Percentiles rank a stretch among this genome's conserved stretches.
Conservation (phyloP, 1,140 invertebrate genomes). For the Protaetia brevitarsis region DNA sequence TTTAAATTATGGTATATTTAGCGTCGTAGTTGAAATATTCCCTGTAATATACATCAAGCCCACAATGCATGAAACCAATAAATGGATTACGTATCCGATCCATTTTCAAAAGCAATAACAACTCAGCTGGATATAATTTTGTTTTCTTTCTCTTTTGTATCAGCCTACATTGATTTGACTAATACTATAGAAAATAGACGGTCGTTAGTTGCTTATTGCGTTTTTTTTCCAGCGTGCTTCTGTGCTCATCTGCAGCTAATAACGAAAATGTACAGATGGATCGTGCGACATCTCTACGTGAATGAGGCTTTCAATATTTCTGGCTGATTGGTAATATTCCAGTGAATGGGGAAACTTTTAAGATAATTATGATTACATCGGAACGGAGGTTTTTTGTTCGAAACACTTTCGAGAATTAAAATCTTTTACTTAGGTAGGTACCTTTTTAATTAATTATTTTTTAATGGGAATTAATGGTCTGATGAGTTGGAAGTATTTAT, state of each 20-base stretch:
- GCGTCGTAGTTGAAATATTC: no score
- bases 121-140: no score
- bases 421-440: neutral
- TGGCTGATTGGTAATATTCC: conserved; percentile 11
- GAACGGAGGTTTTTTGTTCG: neutral
- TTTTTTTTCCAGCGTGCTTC: neutral
- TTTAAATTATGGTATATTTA: no score
- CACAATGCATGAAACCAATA: no score
- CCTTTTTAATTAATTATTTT: conserved; percentile 21
- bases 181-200: neutral
- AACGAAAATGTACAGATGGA: neutral
- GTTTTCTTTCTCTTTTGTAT: neutral
- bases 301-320: conserved; percentile 15
- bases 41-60: no score
- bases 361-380: conserved; percentile 17
- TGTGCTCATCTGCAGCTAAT: neutral
- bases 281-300: conserved; percentile 13
- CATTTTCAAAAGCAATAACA: no score
- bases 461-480: conserved; percentile 4
- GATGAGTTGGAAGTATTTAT: neutral
- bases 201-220: neutral
- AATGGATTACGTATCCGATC: no score
- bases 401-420: conserved; percentile 1
- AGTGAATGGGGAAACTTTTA: conserved; percentile 6
- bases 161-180: no score